Base-by-base conservation (phyloP, 2,113 vertebrate species). In the Hiodon alosoides region DNA sequence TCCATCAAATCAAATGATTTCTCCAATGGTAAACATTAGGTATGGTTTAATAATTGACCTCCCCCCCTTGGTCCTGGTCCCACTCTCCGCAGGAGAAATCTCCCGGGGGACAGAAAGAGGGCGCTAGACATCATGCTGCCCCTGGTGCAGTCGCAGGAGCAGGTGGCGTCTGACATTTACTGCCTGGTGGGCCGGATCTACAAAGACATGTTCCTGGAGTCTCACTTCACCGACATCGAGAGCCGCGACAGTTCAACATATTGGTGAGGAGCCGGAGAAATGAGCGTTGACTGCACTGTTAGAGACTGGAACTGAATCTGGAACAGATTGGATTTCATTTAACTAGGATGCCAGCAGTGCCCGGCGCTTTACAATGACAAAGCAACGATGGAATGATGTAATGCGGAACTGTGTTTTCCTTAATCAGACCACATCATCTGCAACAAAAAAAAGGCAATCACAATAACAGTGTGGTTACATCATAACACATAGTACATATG, bases 151-250 rank as follows among this genome's bases (percentile, higher is more conserved):
- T 89, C 84, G 7, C 92, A 97, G 78, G 93, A 92, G 64, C 95
- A 98, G 81, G 94, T 96, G 48, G 95, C 97, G 70, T 99, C 97
- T 0, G 97, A 99, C 85, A 94, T 98, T 88, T 98, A 98, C 85
- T 99, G 97, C 83, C 85, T 99, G 10, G 93, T 98, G 78, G 97
- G 97, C 72, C 92, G 97, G 54, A 98, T 99, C 90, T 98, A 98
- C 80, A 98, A 96, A 86, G 97, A 99, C 84, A 94, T 85, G 76
- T 99, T 98, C 89, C 86, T 98, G 85, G 97, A 99, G 82, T 98
- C 97, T 47, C 93, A 94, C 76, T 98, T 97, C 82, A 86, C 68
- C 0, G 92, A 98, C 86, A 93, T 83, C 0, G 84, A 94, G 83
- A 98, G 95, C 87, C 89, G 97, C 80, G 96, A 98, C 88, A 93